Evolutionary conservation across 1,140 invertebrate genomes (phyloP).

Genomic region (Coenobita brevimanus): DNA sequence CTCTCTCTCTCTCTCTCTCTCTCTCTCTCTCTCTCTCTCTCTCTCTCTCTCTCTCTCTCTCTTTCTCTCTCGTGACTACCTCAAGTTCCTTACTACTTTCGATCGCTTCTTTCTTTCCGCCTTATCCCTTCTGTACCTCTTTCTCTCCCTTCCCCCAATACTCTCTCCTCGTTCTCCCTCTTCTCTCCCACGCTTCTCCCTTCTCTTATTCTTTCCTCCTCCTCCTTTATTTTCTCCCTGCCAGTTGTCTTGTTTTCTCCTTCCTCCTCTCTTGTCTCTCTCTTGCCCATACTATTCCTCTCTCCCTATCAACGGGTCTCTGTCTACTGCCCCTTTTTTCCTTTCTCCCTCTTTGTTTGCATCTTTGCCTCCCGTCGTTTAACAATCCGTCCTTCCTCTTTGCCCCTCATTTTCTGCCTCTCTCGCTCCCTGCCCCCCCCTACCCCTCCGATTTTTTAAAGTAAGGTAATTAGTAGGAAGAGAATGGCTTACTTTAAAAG

Average conservation of each 20-base stretch:
- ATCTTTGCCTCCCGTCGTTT: not conserved
- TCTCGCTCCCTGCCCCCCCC: too few relatives aligned
- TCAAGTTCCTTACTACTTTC: too few relatives aligned
- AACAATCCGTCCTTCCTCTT: not conserved
- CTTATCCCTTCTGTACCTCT: too few relatives aligned
- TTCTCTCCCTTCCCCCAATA: not conserved
- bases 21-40: not conserved
- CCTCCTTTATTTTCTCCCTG: not conserved
- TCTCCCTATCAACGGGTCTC: not conserved
- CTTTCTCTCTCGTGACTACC: too few relatives aligned
- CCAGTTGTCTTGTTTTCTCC: not conserved
- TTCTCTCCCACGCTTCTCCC: not conserved
- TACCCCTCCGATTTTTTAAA: too few relatives aligned
- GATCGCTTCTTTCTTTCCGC: too few relatives aligned
- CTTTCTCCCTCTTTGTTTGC: not conserved
- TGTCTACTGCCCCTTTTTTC: not conserved
- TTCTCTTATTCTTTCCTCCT: constrained; percentile 2
- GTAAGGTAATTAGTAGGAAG: too few relatives aligned
- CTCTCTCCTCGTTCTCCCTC: not conserved
- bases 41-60: not conserved
- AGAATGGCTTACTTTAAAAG: too few relatives aligned
- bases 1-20: too few relatives aligned
- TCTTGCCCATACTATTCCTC: not conserved
- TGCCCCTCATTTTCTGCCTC: not conserved
- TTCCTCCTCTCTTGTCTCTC: not conserved